A percentile compares a stretch with the other conserved stretches of the same genome.
These are phyloP conservation scores for Cuculus canorus DNA, from an alignment of 2,797 vertebrate genomes.

Conservation along the genomic window DNA sequence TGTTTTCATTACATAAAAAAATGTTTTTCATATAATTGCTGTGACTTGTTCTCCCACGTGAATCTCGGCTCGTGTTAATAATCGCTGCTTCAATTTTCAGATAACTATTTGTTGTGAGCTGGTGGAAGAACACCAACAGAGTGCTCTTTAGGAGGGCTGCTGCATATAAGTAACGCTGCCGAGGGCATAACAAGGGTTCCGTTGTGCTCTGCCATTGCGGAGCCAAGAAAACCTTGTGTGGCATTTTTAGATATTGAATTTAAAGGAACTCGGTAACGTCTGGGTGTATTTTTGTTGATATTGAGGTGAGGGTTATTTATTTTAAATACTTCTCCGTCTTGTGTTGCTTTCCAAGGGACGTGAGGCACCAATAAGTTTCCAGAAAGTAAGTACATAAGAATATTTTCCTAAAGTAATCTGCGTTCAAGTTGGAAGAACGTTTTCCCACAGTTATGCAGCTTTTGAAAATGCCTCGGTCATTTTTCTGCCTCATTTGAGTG, in stretches of 20 bases:
- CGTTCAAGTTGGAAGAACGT: background rate
- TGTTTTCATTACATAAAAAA: constrained; percentile 77
- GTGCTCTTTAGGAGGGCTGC: constrained; percentile 60
- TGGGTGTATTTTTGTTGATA: background rate
- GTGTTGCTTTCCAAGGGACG: background rate
- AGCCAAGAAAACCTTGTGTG: constrained; percentile 57
- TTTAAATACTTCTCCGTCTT: background rate
- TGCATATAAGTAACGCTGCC: constrained; percentile 39
- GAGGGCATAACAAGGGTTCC: constrained; percentile 56
- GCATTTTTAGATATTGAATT: constrained; percentile 51
- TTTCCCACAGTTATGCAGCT: background rate
- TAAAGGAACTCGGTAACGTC: constrained; percentile 13
- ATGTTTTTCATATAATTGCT: constrained; percentile 64
- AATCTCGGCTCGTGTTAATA: constrained; percentile 49
- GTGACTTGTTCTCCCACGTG: constrained; percentile 32
- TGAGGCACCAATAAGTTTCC: background rate
- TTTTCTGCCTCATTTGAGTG: background rate
- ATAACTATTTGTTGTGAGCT: constrained; percentile 61
- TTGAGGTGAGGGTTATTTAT: background rate
- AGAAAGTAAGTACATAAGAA: background rate
- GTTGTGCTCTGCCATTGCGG: constrained; percentile 52
- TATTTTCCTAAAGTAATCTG: background rate
- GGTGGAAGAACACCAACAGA: constrained; percentile 62
- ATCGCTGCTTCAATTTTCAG: constrained; percentile 61
- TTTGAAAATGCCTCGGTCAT: background rate